Evolutionary conservation across 2,113 vertebrate genomes (phyloP).

Genomic region (Oryzias javanicus): DNA sequence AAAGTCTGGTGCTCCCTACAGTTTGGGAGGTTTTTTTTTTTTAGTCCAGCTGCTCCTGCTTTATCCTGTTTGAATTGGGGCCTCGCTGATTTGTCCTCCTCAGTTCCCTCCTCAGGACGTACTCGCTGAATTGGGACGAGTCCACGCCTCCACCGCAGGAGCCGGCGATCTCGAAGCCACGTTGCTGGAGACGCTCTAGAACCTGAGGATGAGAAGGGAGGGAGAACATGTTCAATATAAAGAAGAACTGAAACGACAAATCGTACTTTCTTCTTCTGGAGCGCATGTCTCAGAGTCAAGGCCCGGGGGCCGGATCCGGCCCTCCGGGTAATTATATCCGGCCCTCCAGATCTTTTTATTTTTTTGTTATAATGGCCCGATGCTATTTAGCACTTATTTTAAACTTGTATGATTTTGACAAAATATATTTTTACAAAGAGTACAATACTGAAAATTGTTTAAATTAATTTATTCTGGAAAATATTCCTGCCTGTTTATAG

Average conservation of each 20-base stretch:
- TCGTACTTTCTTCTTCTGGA: background rate
- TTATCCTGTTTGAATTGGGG: conserved; percentile 97
- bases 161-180: conserved; percentile 93
- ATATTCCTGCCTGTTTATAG: too few relatives aligned
- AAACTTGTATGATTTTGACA: too few relatives aligned
- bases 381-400: too few relatives aligned
- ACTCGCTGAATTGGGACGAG: conserved; percentile 99
- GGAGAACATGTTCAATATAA: background rate
- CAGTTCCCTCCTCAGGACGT: conserved; percentile 93
- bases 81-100: conserved; percentile 87
- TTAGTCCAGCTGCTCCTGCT: conserved; percentile 98
- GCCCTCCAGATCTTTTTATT: too few relatives aligned
- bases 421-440: too few relatives aligned
- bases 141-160: conserved; percentile 96
- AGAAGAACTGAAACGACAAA: background rate
- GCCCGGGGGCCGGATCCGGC: too few relatives aligned
- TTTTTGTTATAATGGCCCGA: too few relatives aligned
- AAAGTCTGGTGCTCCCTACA: conserved; percentile 70
- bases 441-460: too few relatives aligned
- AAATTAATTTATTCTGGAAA: too few relatives aligned
- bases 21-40: conserved; percentile 57
- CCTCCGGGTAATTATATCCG: too few relatives aligned
- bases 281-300: too few relatives aligned
- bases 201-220: conserved; percentile 76
- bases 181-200: conserved; percentile 94